Evolutionary conservation across 2,113 vertebrate species (phyloP).

Genomic region (Rhinogobius similis): DNA sequence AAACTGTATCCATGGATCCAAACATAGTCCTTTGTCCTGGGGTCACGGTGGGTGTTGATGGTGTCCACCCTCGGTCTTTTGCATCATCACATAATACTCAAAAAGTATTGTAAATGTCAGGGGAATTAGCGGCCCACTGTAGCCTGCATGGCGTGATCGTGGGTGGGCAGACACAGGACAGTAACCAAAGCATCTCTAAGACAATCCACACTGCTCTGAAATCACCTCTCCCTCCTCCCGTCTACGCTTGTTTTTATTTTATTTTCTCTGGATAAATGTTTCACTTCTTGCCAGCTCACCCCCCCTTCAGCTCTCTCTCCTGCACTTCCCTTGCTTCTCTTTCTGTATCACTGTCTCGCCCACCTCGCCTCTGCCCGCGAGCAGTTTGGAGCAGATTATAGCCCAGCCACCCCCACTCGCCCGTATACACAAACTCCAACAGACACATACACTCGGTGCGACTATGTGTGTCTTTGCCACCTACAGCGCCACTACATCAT

Average conservation of each 20-base stretch:
- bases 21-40: constrained; percentile 24
- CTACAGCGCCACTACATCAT: constrained; percentile 67
- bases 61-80: constrained; percentile 39
- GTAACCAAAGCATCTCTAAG: constrained; percentile 55
- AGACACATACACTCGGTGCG: constrained; percentile 29
- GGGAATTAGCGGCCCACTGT: constrained; percentile 76
- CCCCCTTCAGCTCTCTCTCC: neutral
- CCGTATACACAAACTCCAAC: constrained; percentile 60
- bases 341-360: constrained; percentile 77
- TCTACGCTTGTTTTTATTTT: constrained; percentile 29
- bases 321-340: constrained; percentile 58
- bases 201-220: constrained; percentile 30
- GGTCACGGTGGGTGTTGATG: constrained; percentile 44
- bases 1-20: neutral
- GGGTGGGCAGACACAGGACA: constrained; percentile 60
- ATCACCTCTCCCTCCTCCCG: constrained; percentile 42
- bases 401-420: constrained; percentile 72
- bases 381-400: constrained; percentile 80
- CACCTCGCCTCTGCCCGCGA: constrained; percentile 74
- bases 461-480: constrained; percentile 66
- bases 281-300: constrained; percentile 48
- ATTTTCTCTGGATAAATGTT: constrained; percentile 29
- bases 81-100: constrained; percentile 60
- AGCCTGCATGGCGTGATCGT: constrained; percentile 63
- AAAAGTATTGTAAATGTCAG: constrained; percentile 77